Conservation (phyloP, 2,797 vertebrate genomes). For the Jordanella pulchra region DNA sequence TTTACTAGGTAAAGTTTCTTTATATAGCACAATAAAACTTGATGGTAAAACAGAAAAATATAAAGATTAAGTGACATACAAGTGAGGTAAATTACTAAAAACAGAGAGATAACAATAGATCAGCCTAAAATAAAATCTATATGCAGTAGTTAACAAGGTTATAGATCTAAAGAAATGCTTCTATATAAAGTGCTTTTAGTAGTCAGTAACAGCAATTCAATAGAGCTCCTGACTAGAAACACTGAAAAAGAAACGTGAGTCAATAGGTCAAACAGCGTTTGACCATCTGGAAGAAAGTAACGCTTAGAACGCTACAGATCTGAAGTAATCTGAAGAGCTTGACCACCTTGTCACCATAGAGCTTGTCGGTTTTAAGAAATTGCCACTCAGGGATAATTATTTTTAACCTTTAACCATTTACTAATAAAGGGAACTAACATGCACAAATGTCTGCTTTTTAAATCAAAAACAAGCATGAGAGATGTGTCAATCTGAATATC, state of each 20-base stretch:
- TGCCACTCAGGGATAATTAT: too few species aligned
- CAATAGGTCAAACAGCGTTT: too few species aligned
- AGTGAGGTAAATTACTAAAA: background rate
- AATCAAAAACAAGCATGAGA: background rate
- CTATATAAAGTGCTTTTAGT: too few species aligned
- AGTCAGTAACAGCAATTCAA: too few species aligned
- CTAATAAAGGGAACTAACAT: background rate
- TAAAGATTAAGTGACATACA: background rate
- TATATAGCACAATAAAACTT: background rate
- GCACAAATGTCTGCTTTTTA: background rate
- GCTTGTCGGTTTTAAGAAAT: too few species aligned
- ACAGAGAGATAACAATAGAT: background rate
- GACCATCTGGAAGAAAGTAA: too few species aligned
- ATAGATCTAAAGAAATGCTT: background rate
- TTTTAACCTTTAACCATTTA: too few species aligned
- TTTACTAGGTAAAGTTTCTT: background rate
- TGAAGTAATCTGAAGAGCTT: too few species aligned
- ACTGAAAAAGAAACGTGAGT: too few species aligned
- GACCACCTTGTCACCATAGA: too few species aligned
- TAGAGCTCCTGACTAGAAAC: too few species aligned
- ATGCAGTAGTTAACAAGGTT: background rate
- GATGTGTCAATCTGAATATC: background rate
- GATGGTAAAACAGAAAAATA: background rate
- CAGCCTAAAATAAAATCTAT: background rate
- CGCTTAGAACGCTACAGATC: too few species aligned